Percentiles rank a stretch among this genome's conserved stretches.
phyloP scores from a whole-genome alignment of 2,113 vertebrate species.

The Microtus ochrogaster region DNA sequence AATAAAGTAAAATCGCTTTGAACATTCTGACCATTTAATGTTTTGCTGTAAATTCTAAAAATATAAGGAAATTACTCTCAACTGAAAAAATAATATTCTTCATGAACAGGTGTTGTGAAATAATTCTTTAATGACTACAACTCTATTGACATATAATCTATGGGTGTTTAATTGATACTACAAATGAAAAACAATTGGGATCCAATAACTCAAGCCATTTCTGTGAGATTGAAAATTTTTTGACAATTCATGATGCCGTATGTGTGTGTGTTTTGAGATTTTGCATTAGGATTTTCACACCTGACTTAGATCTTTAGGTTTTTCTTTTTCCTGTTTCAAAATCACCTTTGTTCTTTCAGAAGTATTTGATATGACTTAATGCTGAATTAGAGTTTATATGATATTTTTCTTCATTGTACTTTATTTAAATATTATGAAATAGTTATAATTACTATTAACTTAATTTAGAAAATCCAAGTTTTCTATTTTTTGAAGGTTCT shows the following conservation, averaged over 20 bases:
- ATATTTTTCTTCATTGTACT: not conserved
- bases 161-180: not conserved
- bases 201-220: fast-evolving
- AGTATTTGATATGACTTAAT: not conserved
- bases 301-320: not conserved
- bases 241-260: too few species aligned
- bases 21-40: not conserved
- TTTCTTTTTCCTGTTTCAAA: not conserved
- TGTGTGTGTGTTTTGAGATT: too few species aligned
- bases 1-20: not conserved
- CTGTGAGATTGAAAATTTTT: too few species aligned
- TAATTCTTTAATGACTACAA: not conserved
- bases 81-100: not conserved
- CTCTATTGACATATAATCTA: not conserved
- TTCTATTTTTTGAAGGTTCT: not conserved
- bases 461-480: not conserved
- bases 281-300: not conserved
- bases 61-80: not conserved
- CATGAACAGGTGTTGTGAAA: not conserved
- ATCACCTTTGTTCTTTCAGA: not conserved
- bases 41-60: not conserved
- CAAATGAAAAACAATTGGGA: not conserved
- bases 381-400: not conserved
- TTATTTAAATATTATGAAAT: not conserved
- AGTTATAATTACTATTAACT: not conserved